Evolutionary conservation across 2,888 invertebrate species (phyloP), one percentile per base, ranked within the genome.

Genomic region (Ennomos fuscantarius): DNA sequence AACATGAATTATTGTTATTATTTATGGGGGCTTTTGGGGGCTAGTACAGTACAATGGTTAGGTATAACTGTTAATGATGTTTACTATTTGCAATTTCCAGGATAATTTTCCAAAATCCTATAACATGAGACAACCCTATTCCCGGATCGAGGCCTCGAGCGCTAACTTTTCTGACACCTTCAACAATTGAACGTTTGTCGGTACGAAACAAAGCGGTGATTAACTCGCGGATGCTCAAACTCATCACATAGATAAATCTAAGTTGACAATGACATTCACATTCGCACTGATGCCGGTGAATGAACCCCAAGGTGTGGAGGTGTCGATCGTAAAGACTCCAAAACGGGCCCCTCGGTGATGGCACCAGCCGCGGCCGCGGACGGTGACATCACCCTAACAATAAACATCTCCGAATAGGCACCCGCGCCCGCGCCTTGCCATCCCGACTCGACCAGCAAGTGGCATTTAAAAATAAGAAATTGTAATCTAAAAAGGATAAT

Each of bases 281-380:
- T 82, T 79, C 62, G 68, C 70, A 67, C 13, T 60, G 55, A 33
- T 48, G 55, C 41, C 85, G 88, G 89, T 89, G 87, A 89, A 89
- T 84, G 89, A 91, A 89, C 91, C 78, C 78, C 67, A 78, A 82
- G 74, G 79, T 87, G 89, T 88, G 90, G 89, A 87, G 90, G 89
- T 88, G 90, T 82, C 68, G 84, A 79, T 87, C 88, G 84, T 89
- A 89, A 88, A 87, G 82, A 79, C 81, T 76, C 87, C 87, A 85
- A 88, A 89, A 82, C 79, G 79, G 88, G 86, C 82, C 82, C 82
- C 74, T 74, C 73, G 79, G 79, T 84, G 85, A 87, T 83, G 82
- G 76, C 81, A 79, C 74, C 78, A 63, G 60, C 65, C 65, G 15
- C 70, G 79, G 77, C 24, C 24, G 6, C 24, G 24, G 24, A 3